Base-by-base conservation (phyloP, 2,888 invertebrate genomes). In the Drosophila lacicola region DNA sequence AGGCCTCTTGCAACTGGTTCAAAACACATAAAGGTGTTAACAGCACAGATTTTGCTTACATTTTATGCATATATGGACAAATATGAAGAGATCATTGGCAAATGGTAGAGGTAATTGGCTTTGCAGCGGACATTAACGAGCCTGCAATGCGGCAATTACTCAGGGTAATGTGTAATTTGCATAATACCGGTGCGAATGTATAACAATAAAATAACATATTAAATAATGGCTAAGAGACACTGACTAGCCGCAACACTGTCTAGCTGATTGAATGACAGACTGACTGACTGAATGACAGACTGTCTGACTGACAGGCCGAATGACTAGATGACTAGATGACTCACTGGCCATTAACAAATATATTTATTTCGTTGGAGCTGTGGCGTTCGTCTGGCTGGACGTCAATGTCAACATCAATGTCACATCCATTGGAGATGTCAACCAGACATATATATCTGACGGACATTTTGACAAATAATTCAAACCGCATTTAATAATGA, bases 181-280 rank as follows among this genome's bases (percentile, higher is more conserved):
- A 88, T 89, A 84, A 80, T 82, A 72, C 70, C 78, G 67, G 47
- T 57, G 53, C 64, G 68, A 73, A 73, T 73, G 29, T 29, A 80
- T 74, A 77, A 79, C 81, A 89, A 86, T 90, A 86, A 87, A 90
- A 85, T 79, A 80, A 79, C 82, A 89, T 84, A 86, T 89, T 87
- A 82, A 87, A 89, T 82, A 74, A 78, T 61, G 71, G 55, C 42
- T 36, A 29, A 49, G 46, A 44, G 13, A 46, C 29, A 51, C 55
- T 45, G 44, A 21, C 25, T 44, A 42, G 56, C 39, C 33, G 29
- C 37, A 29, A 47, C 50, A 29, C 67, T 11, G 36, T 36, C 50
- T 51, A 37, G 37, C 21, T 50, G 50, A 50, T 25, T 53, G 33
- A n/a, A 6, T 42, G 49, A 49, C 56, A 46, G 37, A 21, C 17